Conservation (phyloP, 2,797 vertebrate genomes). For the Borostomias antarcticus region DNA sequence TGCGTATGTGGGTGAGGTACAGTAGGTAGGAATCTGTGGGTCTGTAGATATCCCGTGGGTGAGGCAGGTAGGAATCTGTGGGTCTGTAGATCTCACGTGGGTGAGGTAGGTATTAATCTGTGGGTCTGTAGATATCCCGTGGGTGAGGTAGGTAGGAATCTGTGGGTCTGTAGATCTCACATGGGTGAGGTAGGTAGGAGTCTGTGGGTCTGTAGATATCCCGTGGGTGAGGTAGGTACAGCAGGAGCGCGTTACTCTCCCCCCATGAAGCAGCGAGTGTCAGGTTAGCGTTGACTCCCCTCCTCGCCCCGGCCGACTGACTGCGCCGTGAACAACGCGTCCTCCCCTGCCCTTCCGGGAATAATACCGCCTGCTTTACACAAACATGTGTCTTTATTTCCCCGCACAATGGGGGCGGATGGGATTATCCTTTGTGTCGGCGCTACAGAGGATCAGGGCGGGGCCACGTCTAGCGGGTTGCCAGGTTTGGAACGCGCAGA, state of each 20-base stretch:
- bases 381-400: slow-evolving; percentile 67
- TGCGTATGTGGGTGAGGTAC: too few species aligned
- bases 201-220: neutral
- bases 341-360: slow-evolving; percentile 56
- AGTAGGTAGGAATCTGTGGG: too few species aligned
- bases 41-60: too few species aligned
- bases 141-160: slow-evolving; percentile 11
- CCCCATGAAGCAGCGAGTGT: slow-evolving; percentile 39
- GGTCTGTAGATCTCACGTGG: too few species aligned
- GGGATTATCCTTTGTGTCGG: slow-evolving; percentile 72
- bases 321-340: slow-evolving; percentile 46
- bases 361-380: slow-evolving; percentile 55
- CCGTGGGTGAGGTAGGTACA: neutral
- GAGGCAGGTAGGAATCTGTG: too few species aligned
- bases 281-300: slow-evolving; percentile 33
- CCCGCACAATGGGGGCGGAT: slow-evolving; percentile 68
- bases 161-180: too few species aligned
- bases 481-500: slow-evolving; percentile 54
- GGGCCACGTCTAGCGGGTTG: slow-evolving; percentile 63
- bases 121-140: neutral
- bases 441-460: slow-evolving; percentile 72
- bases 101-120: too few species aligned
- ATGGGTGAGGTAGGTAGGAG: too few species aligned
- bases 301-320: slow-evolving; percentile 20
- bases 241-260: slow-evolving; percentile 38